These are phyloP conservation scores for Petrolisthes manimaculis DNA, from an alignment of 2,888 invertebrate genomes.

Conservation along the genomic window DNA sequence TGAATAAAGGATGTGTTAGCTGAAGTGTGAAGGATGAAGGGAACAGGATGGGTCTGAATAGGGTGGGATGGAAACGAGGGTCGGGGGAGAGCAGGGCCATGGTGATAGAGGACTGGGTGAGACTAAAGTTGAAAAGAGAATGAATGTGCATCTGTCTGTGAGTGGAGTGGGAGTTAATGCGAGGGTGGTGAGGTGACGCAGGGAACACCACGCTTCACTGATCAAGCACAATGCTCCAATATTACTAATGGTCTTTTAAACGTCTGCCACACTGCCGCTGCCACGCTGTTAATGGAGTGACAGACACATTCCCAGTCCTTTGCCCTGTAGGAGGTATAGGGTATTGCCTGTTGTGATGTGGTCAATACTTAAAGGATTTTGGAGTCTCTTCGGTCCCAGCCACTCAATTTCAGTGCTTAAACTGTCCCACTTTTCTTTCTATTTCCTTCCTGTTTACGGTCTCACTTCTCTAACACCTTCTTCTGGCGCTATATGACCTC, in stretches of 20 bases:
- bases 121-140: too few relatives aligned
- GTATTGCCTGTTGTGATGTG: too few relatives aligned
- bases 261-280: conserved; percentile 1
- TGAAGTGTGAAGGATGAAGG: background rate
- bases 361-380: too few relatives aligned
- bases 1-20: background rate
- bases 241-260: conserved; percentile 55
- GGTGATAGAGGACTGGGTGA: background rate
- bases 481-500: too few relatives aligned
- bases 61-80: background rate
- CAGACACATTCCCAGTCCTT: background rate
- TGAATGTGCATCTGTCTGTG: background rate
- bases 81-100: background rate
- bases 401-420: background rate
- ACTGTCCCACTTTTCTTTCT: background rate
- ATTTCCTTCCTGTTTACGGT: too few relatives aligned
- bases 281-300: background rate
- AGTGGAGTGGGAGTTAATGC: background rate
- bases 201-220: conserved; percentile 26
- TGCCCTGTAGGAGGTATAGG: background rate
- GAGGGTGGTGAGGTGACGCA: conserved; percentile 8
- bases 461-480: too few relatives aligned
- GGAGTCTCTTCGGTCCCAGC: too few relatives aligned
- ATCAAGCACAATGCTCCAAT: conserved; percentile 36
- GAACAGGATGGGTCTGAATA: background rate